A percentile compares a stretch with the other conserved stretches of the same genome.
Evolutionary conservation across 2,797 vertebrate genomes (phyloP).

Genomic region (Eulemur mongoz): DNA sequence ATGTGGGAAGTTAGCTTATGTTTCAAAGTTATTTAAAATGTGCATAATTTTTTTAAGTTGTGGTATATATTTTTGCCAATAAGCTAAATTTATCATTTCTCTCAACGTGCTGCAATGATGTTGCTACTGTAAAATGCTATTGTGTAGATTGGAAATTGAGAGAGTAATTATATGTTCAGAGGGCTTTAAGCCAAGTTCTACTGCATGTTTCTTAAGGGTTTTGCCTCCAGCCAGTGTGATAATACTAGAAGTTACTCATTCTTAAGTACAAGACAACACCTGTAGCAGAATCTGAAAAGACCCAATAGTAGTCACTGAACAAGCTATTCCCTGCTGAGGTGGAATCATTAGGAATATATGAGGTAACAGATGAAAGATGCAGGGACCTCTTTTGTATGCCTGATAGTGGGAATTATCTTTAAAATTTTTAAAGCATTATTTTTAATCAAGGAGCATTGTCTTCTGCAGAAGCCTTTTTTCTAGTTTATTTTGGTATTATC

Average conservation of each 20-base stretch:
- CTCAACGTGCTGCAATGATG: background rate
- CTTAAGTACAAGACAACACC: background rate
- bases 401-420: background rate
- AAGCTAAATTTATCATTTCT: conserved; percentile 31
- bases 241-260: background rate
- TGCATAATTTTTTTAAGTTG: background rate
- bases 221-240: conserved; percentile 47
- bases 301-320: background rate
- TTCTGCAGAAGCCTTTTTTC: background rate
- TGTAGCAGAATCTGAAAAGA: background rate
- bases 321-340: background rate
- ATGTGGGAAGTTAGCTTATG: conserved; percentile 15
- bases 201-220: background rate
- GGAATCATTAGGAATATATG: background rate
- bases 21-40: conserved; percentile 60
- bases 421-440: background rate
- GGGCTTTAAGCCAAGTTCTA: conserved; percentile 25
- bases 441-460: background rate
- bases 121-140: conserved; percentile 25
- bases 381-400: background rate
- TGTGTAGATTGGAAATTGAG: conserved; percentile 13
- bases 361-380: background rate
- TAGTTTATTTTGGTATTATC: background rate
- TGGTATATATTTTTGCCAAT: conserved; percentile 1
- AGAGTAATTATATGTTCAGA: conserved; percentile 14